These are phyloP conservation scores for Exephanes ischioxanthus DNA, from an alignment of 2,888 invertebrate species.

Conservation along the genomic window DNA sequence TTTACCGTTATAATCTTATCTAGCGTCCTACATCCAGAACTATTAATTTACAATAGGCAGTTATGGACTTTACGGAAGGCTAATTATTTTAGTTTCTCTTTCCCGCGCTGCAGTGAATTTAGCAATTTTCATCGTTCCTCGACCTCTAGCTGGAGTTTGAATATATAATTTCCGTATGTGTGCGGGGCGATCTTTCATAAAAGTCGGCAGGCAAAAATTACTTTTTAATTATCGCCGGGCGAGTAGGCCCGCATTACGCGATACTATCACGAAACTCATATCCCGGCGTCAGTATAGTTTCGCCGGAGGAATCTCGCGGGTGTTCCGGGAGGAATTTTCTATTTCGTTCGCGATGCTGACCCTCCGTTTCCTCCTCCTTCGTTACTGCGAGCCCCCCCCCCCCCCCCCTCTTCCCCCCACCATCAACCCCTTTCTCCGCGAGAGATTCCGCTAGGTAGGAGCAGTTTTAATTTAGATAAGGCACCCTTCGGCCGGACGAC, in stretches of 20 bases:
- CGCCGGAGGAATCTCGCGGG: conserved; percentile 67
- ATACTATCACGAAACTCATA: conserved; percentile 73
- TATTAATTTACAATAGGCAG: neutral
- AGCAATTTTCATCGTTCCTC: conserved; percentile 65
- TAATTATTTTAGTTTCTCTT: neutral
- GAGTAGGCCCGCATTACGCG: conserved; percentile 80
- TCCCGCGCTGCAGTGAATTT: conserved; percentile 54
- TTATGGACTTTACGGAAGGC: neutral
- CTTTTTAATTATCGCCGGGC: conserved; percentile 81
- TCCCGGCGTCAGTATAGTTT: conserved; percentile 60
- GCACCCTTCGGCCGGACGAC: conserved; percentile 68
- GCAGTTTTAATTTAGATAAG: conserved; percentile 82
- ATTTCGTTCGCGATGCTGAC: conserved; percentile 76
- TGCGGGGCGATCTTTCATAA: conserved; percentile 70
- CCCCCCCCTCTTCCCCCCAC: neutral
- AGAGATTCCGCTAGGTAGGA: conserved; percentile 55
- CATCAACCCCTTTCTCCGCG: conserved; percentile 12
- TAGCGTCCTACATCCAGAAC: neutral
- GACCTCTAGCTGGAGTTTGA: conserved; percentile 31
- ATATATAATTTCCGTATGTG: conserved; percentile 47
- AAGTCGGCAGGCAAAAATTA: conserved; percentile 78
- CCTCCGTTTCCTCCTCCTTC: conserved; percentile 60
- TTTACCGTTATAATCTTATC: neutral
- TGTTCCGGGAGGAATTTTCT: conserved; percentile 78
- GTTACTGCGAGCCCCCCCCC: conserved; percentile 33